Percentiles rank a stretch among this genome's conserved stretches.
Evolutionary conservation across 2,113 vertebrate species (phyloP).

Genomic region (Percopsis transmontana): DNA sequence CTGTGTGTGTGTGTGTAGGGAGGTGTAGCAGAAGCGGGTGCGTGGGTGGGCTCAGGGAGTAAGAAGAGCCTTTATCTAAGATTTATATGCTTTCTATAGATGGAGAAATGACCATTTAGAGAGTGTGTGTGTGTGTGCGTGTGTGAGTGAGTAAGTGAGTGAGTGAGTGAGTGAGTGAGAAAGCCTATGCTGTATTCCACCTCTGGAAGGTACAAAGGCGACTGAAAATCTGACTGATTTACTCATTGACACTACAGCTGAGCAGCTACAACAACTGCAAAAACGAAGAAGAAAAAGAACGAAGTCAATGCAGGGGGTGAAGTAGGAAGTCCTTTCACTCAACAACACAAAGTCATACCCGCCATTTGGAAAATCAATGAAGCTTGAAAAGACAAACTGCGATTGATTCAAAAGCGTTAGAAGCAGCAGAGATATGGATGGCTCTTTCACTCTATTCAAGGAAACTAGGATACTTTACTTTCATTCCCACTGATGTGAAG

Average conservation of each 20-base stretch:
- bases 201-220: constrained; percentile 16
- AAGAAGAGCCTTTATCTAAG: background rate
- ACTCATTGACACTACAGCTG: constrained; percentile 13
- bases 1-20: background rate
- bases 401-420: constrained; percentile 39
- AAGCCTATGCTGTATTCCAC: too few relatives aligned
- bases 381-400: constrained; percentile 47
- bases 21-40: background rate
- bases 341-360: constrained; percentile 39
- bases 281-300: background rate
- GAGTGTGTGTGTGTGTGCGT: background rate
- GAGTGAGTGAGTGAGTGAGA: background rate
- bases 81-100: too few relatives aligned
- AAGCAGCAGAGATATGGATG: constrained; percentile 15
- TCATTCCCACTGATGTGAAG: constrained; percentile 15
- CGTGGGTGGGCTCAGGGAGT: background rate
- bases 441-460: constrained; percentile 22
- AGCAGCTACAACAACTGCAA: constrained; percentile 36
- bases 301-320: background rate
- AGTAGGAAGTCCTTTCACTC: constrained; percentile 51
- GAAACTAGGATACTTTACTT: constrained; percentile 6
- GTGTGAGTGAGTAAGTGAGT: background rate
- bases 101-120: background rate
- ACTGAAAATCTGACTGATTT: background rate
- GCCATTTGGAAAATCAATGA: constrained; percentile 53